phyloP scores from a whole-genome alignment of 2,797 vertebrate species.

The Chaetophractus vellerosus region DNA sequence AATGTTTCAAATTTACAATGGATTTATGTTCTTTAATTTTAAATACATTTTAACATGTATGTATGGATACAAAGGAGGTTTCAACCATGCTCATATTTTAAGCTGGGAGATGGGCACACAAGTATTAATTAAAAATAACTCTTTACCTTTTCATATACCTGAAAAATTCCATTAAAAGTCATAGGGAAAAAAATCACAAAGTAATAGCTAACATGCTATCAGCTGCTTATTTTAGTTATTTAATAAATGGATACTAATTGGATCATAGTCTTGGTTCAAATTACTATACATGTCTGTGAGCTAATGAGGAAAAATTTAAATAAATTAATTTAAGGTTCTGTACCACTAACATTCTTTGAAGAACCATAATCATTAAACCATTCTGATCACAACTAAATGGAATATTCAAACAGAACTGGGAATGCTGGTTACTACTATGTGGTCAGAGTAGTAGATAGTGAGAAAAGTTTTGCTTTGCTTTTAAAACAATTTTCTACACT shows the following conservation, averaged over 20 bases:
- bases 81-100: conserved; percentile 39
- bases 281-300: background rate
- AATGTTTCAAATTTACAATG: conserved; percentile 66
- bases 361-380: background rate
- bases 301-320: conserved; percentile 45
- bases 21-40: conserved; percentile 50
- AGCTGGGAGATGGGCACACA: background rate
- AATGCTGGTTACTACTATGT: background rate
- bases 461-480: background rate
- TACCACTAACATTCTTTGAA: background rate
- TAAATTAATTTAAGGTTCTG: conserved; percentile 50
- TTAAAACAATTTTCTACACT: background rate
- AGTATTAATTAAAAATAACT: background rate
- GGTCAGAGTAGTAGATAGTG: conserved; percentile 7
- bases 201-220: background rate
- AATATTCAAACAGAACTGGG: background rate
- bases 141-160: conserved; percentile 38
- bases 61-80: background rate
- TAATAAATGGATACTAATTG: conserved; percentile 44
- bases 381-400: background rate
- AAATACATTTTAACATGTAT: conserved; percentile 60
- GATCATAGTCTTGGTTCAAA: conserved; percentile 21
- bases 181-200: conserved; percentile 23
- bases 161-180: conserved; percentile 53
- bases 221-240: conserved; percentile 42